Conservation (phyloP, 2,113 vertebrate genomes). For the Solea solea region DNA sequence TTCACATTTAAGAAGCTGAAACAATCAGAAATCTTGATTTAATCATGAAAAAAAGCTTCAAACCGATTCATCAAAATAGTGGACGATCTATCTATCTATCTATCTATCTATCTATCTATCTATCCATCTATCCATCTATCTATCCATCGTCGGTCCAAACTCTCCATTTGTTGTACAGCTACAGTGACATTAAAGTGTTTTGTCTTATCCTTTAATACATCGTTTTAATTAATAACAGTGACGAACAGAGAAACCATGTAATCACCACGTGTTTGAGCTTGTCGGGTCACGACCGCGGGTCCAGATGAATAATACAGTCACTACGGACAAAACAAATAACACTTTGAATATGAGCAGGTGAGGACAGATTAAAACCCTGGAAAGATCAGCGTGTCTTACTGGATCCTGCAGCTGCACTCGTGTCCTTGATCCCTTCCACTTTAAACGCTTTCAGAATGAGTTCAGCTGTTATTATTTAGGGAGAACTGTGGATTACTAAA, state of each 20-base stretch:
- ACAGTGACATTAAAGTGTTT: too few species aligned
- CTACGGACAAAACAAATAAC: slow-evolving; percentile 42
- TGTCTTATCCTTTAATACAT: too few species aligned
- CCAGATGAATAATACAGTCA: slow-evolving; percentile 19
- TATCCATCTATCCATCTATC: too few species aligned
- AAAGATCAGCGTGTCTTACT: not conserved
- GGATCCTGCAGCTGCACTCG: too few species aligned
- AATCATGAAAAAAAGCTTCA: too few species aligned
- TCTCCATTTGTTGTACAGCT: too few species aligned
- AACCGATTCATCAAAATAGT: too few species aligned
- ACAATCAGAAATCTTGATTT: too few species aligned
- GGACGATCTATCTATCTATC: too few species aligned
- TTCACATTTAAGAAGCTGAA: too few species aligned
- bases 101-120: too few species aligned
- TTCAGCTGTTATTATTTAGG: slow-evolving; percentile 11
- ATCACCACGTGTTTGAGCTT: not conserved
- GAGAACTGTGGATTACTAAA: slow-evolving; percentile 5
- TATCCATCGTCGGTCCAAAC: too few species aligned
- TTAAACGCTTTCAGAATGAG: not conserved
- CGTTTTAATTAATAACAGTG: not conserved
- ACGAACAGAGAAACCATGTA: not conserved
- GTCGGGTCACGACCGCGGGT: not conserved
- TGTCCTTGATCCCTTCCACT: not conserved
- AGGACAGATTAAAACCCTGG: not conserved
- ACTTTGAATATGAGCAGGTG: slow-evolving; percentile 14